Evolutionary conservation across 23 tunicate species (phyloP), one percentile per base, ranked within the genome.

Genomic region (Trididemnum nubilum): DNA sequence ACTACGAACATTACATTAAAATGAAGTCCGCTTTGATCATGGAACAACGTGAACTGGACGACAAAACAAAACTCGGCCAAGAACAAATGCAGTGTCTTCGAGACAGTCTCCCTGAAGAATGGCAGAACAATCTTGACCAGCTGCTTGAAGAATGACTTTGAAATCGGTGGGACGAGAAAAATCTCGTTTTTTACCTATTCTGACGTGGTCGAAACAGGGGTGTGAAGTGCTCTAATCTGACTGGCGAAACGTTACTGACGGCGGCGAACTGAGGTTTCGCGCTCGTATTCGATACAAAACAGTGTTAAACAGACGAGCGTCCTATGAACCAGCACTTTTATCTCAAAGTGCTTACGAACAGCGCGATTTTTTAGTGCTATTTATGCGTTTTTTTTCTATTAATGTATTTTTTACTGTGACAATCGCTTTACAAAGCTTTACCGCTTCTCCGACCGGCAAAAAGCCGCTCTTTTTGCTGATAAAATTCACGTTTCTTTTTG

Each of bases 1-100:
- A 85, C 51, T 91, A 76, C 91, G 97, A 91, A 71, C 97, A 91
- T 63, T 91, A 85, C 84, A 86, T 91, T 76, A 86, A 86, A 61
- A 91, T 91, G 97, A 91, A 91, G 73, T 80, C 91, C 24, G 87
- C 86, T 0, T 81, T 91, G n/a, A 91, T 91, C 49, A 77, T 80
- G 84, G 97, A 91, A 61, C 87, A 86, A 35, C 71, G 97, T 24
- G 90, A 91, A 34, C 79, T 91, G 23, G 86, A 81, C 31, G 97
- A 91, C 76, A 86, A 91, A 49, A 35, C 75, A 64, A 91, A 86
- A 69, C 52, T 91, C 0, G 97, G 97, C 66, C 71, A 86, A 9
- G 97, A 91, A 77, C 97, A 91, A 54, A 82, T 91, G 84, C 97
- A 81, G 35, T 76, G 80, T 36, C 82, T 91, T 24, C 73, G 65